Evolutionary conservation across 2,888 invertebrate genomes (phyloP), one percentile per base, ranked within the genome.

Genomic region (Branchipolynoe longqiensis): DNA sequence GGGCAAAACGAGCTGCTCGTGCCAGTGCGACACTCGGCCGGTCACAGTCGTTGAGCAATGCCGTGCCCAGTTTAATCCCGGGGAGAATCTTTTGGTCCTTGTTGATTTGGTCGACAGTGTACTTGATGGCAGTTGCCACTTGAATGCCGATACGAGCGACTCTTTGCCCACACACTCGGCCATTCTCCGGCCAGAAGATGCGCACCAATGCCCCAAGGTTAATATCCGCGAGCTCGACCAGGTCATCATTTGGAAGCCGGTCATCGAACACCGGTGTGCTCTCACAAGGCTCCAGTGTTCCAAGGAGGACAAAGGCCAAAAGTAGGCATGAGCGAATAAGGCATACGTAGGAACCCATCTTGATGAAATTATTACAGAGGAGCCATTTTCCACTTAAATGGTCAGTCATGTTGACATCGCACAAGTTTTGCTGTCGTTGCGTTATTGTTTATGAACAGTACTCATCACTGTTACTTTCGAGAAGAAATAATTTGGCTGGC

Each of bases 231-330:
- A 25, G 48, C 0, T 1, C 2, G 48, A 25, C n/a, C 28, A 78
- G 54, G 48, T 78, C 78, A 48, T 78, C 78, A 22, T n/a, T 3
- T 0, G 78, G 78, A 0, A 78, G 78, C 0, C 14, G 12, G 48
- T 78, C 78, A 41, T 78, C 22, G 48, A 78, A 78, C 25, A 78
- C 48, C n/a, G n/a, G n/a, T n/a, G n/a, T n/a, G n/a, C n/a, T n/a
- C n/a, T n/a, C n/a, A n/a, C n/a, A n/a, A n/a, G n/a, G n/a, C n/a
- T n/a, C n/a, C n/a, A n/a, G n/a, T n/a, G n/a, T n/a, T n/a, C n/a
- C n/a, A n/a, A n/a, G n/a, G n/a, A n/a, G n/a, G n/a, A n/a, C n/a
- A n/a, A n/a, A n/a, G n/a, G n/a, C n/a, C n/a, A n/a, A n/a, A n/a
- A n/a, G n/a, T n/a, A n/a, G n/a, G n/a, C n/a, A n/a, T n/a, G n/a